Conservation (phyloP, 2,797 vertebrate genomes). For the Emys orbicularis region DNA sequence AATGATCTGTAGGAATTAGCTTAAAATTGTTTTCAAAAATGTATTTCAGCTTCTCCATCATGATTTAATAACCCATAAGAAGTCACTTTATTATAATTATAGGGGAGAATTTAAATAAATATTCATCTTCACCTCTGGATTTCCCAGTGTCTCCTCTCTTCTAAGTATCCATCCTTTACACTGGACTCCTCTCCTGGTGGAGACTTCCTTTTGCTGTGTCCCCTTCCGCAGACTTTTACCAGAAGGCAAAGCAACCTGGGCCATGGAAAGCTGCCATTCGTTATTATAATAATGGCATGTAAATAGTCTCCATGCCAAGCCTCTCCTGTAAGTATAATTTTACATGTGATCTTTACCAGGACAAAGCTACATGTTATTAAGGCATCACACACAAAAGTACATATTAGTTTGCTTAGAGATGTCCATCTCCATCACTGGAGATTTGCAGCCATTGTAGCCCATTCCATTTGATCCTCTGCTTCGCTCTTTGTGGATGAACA, state of each 20-base stretch:
- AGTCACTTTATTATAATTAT: neutral
- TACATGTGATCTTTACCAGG: constrained; percentile 25
- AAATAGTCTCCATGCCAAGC: constrained; percentile 62
- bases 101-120: constrained; percentile 1
- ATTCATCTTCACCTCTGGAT: neutral
- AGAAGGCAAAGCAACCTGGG: neutral
- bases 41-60: neutral
- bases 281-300: constrained; percentile 49
- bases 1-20: neutral
- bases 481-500: neutral
- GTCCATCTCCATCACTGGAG: neutral
- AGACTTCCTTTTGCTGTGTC: neutral
- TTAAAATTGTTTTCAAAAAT: neutral
- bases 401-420: neutral
- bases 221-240: neutral
- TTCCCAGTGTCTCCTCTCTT: neutral
- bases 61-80: neutral
- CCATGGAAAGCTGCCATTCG: constrained; percentile 52
- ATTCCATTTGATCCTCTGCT: neutral
- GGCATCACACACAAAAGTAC: neutral
- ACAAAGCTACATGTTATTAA: constrained; percentile 39
- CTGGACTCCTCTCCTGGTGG: neutral
- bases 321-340: constrained; percentile 53
- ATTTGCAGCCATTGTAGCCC: neutral
- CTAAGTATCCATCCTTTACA: neutral